A percentile compares a stretch with the other conserved stretches of the same genome.
phyloP scores from a whole-genome alignment of 2,888 invertebrate species.

The Periphyllus acericola region DNA sequence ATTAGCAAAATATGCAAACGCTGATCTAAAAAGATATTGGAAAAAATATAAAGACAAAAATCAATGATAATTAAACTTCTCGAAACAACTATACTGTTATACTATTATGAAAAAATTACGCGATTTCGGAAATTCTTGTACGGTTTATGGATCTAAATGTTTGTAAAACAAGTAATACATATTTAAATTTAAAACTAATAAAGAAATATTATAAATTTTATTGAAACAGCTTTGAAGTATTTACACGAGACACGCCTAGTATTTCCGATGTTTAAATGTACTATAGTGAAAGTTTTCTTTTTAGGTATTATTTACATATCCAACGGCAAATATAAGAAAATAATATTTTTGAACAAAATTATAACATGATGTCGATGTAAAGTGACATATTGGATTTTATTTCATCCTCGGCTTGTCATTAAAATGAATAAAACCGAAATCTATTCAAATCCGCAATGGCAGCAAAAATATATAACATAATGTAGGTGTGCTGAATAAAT shows the following conservation, averaged over 20 bases:
- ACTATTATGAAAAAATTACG: background rate
- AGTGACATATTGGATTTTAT: background rate
- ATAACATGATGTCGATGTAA: background rate
- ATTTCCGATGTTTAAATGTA: background rate
- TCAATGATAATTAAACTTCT: background rate
- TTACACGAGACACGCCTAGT: background rate
- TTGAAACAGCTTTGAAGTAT: background rate
- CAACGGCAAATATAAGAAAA: background rate
- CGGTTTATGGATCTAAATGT: slow-evolving; percentile 8
- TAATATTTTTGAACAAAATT: background rate
- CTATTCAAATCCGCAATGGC: too few species aligned
- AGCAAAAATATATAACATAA: too few species aligned
- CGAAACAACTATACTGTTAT: background rate
- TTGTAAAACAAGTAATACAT: background rate
- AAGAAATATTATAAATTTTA: slow-evolving; percentile 34
- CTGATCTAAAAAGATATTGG: background rate
- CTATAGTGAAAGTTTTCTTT: background rate
- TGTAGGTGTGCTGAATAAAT: too few species aligned
- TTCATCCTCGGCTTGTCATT: too few species aligned
- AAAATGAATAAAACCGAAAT: too few species aligned
- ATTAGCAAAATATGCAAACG: background rate
- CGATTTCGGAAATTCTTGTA: slow-evolving; percentile 24
- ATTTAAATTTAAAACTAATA: slow-evolving; percentile 38
- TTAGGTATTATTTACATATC: background rate
- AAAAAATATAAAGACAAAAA: background rate